These are phyloP conservation scores for Alligator sinensis DNA, from an alignment of 2,113 vertebrate species.

Conservation along the genomic window DNA sequence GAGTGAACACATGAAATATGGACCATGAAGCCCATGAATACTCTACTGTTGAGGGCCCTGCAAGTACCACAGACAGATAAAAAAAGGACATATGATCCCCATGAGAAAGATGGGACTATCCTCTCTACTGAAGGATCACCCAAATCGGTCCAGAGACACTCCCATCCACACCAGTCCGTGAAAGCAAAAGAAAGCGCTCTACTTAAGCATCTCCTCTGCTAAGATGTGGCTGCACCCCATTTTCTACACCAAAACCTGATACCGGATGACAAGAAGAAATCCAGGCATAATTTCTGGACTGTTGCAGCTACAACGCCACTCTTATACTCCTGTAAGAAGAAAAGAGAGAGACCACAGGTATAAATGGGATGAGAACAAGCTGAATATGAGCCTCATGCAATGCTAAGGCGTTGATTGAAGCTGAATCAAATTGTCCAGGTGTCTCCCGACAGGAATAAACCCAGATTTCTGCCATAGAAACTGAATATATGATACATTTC, in stretches of 20 bases:
- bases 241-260: not conserved
- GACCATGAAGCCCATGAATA: not conserved
- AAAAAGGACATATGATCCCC: not conserved
- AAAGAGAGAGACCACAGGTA: not conserved
- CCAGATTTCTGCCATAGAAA: not conserved
- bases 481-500: not conserved
- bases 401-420: not conserved
- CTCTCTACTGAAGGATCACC: not conserved
- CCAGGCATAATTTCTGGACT: no score
- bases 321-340: no score
- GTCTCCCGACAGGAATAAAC: not conserved
- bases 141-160: not conserved
- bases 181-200: not conserved
- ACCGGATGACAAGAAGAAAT: not conserved
- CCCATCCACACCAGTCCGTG: not conserved
- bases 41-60: not conserved
- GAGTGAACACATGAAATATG: not conserved
- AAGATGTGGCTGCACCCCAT: not conserved
- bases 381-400: accelerated
- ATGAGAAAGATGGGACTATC: not conserved
- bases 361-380: not conserved
- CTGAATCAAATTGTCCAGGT: accelerated
- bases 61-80: not conserved
- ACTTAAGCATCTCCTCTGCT: not conserved
- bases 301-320: no score